phyloP scores from a whole-genome alignment of 2,888 invertebrate genomes.

The Cephus spinipes region DNA sequence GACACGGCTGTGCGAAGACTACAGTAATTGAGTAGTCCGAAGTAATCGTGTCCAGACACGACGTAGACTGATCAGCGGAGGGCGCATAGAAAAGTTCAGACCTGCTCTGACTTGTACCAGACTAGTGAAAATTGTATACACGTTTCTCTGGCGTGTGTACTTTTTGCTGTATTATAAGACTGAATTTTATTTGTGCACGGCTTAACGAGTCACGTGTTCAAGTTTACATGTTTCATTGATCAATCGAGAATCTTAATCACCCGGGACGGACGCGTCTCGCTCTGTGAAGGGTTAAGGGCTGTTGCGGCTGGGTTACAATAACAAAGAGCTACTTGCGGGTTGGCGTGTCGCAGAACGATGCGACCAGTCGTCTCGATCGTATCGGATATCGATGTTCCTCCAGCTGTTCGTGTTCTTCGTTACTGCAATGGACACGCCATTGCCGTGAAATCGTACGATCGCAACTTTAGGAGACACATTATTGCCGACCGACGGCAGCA shows the following conservation, averaged over 20 bases:
- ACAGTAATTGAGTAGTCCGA: neutral
- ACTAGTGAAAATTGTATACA: neutral
- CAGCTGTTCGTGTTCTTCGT: neutral
- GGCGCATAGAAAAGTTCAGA: neutral
- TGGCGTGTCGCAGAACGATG: neutral
- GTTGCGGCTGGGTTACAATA: neutral
- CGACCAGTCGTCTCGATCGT: slow-evolving; percentile 22
- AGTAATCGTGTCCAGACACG: neutral
- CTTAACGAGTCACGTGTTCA: neutral
- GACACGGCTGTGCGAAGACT: neutral
- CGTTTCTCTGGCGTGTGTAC: neutral
- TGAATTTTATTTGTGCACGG: neutral
- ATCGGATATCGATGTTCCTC: slow-evolving; percentile 30
- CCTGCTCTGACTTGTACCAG: neutral
- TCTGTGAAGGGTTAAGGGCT: neutral
- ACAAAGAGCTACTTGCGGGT: neutral
- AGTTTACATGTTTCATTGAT: neutral
- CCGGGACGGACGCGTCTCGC: neutral
- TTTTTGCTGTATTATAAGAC: neutral
- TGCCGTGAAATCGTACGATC: slow-evolving; percentile 17
- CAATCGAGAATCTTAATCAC: neutral
- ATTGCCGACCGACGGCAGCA: slow-evolving; percentile 11
- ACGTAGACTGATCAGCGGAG: neutral
- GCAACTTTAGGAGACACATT: slow-evolving; percentile 19
- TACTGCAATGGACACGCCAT: neutral